These are phyloP conservation scores for Tenebrio molitor DNA, from an alignment of 1,140 invertebrate genomes.

Conservation along the genomic window DNA sequence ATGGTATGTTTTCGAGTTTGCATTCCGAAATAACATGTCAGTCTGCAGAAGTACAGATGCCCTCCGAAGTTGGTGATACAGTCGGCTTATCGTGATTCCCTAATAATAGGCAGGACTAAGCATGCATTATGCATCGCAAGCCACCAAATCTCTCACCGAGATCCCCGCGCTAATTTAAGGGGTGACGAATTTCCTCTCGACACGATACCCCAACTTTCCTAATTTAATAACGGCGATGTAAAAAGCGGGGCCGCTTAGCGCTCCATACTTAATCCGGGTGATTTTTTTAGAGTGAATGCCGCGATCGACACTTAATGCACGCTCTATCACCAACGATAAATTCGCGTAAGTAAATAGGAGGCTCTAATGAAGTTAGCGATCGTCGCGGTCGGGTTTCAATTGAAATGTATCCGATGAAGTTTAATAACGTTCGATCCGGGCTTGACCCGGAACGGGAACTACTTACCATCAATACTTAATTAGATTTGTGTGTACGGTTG, in stretches of 20 bases:
- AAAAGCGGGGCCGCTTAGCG: not conserved
- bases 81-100: conserved; percentile 24
- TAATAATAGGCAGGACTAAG: conserved; percentile 30
- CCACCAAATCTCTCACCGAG: conserved; percentile 32
- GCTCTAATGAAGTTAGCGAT: conserved; percentile 13
- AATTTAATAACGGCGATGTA: conserved; percentile 28
- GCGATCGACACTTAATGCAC: too few relatives aligned
- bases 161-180: conserved; percentile 31
- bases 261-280: too few relatives aligned
- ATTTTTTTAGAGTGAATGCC: too few relatives aligned
- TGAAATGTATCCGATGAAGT: conserved; percentile 7
- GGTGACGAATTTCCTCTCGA: conserved; percentile 35
- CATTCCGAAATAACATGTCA: conserved; percentile 6
- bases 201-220: conserved; percentile 10
- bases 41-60: not conserved
- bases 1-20: too few relatives aligned
- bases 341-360: not conserved
- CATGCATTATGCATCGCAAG: conserved; percentile 37
- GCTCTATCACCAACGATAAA: not conserved
- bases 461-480: conserved; percentile 30
- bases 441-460: conserved; percentile 14
- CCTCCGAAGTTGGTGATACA: conserved; percentile 19
- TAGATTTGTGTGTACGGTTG: conserved; percentile 22
- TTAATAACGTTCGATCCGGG: conserved; percentile 28
- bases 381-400: not conserved